Evolutionary conservation across 2,797 vertebrate genomes (phyloP).

Genomic region (Chaunax sp.): DNA sequence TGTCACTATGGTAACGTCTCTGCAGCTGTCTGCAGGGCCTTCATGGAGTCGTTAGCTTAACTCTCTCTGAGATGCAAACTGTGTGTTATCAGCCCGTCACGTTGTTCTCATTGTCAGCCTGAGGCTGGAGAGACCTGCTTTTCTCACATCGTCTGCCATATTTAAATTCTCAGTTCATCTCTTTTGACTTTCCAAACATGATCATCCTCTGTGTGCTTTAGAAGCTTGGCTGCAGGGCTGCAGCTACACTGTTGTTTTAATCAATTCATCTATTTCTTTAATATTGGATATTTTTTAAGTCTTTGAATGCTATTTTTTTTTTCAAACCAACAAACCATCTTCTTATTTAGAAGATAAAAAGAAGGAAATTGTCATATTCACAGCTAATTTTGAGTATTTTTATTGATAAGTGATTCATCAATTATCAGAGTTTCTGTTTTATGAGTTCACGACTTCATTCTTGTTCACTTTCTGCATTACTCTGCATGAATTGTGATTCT

Average conservation of each 20-base stretch:
- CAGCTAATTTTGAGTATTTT: not conserved
- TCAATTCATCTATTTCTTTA: not conserved
- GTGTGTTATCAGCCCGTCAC: constrained; percentile 31
- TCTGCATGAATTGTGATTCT: not conserved
- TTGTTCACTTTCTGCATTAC: not conserved
- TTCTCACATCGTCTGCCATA: constrained; percentile 22
- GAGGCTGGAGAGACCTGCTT: not conserved
- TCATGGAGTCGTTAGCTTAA: not conserved
- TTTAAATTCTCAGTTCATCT: constrained; percentile 40
- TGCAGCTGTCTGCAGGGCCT: not conserved
- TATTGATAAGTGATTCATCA: not conserved
- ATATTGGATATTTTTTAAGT: not conserved
- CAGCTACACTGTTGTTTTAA: not conserved
- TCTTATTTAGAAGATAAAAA: no score
- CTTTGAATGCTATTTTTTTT: no score
- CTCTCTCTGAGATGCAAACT: constrained; percentile 47
- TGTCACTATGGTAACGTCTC: not conserved
- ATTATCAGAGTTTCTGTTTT: not conserved
- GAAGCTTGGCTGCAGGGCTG: not conserved
- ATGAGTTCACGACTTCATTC: not conserved
- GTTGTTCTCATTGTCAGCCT: constrained; percentile 49
- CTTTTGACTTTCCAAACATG: not conserved
- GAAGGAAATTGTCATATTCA: no score
- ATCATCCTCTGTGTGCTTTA: no score
- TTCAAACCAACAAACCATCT: no score